Evolutionary conservation across 1,140 invertebrate species (phyloP).

Genomic region (Drosophila carrolli): DNA sequence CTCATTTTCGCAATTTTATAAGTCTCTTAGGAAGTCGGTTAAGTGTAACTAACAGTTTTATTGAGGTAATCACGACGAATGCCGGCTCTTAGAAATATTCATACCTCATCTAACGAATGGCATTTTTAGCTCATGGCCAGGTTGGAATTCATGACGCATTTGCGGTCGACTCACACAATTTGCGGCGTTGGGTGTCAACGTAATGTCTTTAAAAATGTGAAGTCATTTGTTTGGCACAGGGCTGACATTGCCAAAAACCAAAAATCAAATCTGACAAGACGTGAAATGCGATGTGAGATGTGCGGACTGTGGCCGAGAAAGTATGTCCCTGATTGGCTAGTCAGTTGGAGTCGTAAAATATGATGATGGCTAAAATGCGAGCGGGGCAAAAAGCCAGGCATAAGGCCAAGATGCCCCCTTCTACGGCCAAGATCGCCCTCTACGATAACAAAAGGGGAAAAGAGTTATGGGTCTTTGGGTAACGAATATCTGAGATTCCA

Average conservation of each 20-base stretch:
- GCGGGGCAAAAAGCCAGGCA: constrained; percentile 1
- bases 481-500: constrained; percentile 57
- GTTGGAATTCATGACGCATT: constrained; percentile 65
- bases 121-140: constrained; percentile 50
- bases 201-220: constrained; percentile 77
- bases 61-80: constrained; percentile 16
- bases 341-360: constrained; percentile 45
- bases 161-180: constrained; percentile 64
- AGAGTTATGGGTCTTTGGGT: constrained; percentile 60
- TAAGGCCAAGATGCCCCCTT: constrained; percentile 15
- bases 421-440: constrained; percentile 30
- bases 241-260: constrained; percentile 59
- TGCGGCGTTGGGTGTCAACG: constrained; percentile 58
- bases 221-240: constrained; percentile 77
- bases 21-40: constrained; percentile 15
- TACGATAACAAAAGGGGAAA: constrained; percentile 53
- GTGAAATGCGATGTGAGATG: constrained; percentile 31
- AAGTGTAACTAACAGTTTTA: constrained; percentile 40
- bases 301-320: constrained; percentile 36
- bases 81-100: constrained; percentile 9
- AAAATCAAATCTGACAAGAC: constrained; percentile 63
- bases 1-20: constrained; percentile 27
- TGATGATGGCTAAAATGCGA: constrained; percentile 50
- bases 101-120: constrained; percentile 32
- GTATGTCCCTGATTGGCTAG: constrained; percentile 33